Evolutionary conservation across 2,797 vertebrate genomes (phyloP).

Genomic region (Myotis pilosus): DNA sequence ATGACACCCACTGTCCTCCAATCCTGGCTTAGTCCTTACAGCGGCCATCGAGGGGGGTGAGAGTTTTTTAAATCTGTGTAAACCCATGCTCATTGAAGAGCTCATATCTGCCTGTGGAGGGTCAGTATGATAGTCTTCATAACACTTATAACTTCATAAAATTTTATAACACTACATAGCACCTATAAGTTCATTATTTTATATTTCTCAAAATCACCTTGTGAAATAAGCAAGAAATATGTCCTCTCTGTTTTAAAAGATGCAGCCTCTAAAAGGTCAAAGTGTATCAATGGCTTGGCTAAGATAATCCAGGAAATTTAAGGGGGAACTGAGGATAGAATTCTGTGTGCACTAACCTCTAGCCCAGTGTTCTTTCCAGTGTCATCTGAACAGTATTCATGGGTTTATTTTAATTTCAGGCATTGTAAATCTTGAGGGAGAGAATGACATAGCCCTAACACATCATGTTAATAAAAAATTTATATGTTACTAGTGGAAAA

Average conservation of each 20-base stretch:
- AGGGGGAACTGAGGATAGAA: neutral
- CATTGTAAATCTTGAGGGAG: neutral
- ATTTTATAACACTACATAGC: neutral
- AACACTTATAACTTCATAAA: neutral
- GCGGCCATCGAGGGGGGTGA: neutral
- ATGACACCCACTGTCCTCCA: neutral
- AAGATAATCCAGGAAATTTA: neutral
- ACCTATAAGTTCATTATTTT: neutral
- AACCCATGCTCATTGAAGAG: neutral
- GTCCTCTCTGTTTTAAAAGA: neutral
- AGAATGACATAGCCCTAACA: neutral
- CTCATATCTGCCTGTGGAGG: neutral
- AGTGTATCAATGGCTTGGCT: neutral
- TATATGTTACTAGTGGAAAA: neutral
- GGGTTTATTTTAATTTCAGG: neutral
- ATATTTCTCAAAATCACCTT: neutral
- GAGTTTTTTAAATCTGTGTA: neutral
- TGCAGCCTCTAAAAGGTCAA: neutral
- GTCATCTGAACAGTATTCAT: neutral
- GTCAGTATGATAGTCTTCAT: neutral
- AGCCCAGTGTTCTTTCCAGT: neutral
- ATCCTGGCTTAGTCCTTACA: neutral
- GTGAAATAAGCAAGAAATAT: neutral
- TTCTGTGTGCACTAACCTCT: neutral
- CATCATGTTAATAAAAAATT: neutral